phyloP scores from a whole-genome alignment of 2,113 vertebrate genomes.

The Phycodurus eques region DNA sequence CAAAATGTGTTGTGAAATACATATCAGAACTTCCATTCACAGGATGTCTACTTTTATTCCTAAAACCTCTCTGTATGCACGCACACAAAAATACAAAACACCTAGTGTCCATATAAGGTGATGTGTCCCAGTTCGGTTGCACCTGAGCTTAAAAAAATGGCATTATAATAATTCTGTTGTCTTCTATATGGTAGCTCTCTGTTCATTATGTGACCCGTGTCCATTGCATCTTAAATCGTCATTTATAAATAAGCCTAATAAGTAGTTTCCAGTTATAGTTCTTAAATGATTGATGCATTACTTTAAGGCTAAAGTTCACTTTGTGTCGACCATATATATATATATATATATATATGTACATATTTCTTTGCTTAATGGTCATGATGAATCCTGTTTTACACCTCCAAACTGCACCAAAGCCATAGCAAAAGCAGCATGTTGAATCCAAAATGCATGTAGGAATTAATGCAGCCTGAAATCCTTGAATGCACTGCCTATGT shows the following conservation, averaged over 20 bases:
- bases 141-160: background rate
- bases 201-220: background rate
- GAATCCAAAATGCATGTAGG: slow-evolving; percentile 31
- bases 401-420: slow-evolving; percentile 31
- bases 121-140: background rate
- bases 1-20: background rate
- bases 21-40: background rate
- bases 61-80: background rate
- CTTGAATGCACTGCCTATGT: slow-evolving; percentile 11
- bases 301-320: background rate
- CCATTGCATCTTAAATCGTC: background rate
- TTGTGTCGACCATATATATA: background rate
- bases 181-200: background rate
- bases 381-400: background rate
- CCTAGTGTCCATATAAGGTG: background rate
- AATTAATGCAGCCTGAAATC: slow-evolving; percentile 15
- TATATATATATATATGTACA: no score
- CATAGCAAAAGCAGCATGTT: slow-evolving; percentile 14
- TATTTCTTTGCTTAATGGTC: background rate
- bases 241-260: background rate
- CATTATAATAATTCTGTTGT: background rate
- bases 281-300: background rate
- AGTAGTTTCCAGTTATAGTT: background rate
- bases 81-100: background rate
- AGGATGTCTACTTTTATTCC: background rate